Conservation (phyloP, 2,113 vertebrate species). For the Perognathus longimembris region DNA sequence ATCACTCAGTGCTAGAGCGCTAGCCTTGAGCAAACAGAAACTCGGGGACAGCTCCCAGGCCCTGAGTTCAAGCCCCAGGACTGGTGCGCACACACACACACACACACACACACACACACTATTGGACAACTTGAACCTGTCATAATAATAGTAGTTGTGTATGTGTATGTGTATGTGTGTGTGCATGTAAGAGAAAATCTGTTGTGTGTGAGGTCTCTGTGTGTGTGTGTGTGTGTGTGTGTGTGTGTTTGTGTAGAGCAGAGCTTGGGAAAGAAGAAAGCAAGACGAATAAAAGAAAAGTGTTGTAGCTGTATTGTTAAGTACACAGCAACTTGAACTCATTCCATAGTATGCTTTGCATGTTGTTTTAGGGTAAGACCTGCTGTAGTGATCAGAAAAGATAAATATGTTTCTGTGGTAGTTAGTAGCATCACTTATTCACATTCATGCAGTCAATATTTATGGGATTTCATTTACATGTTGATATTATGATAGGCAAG, state of each 20-base stretch:
- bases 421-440: conserved; percentile 1
- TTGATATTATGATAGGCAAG: neutral
- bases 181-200: too few species aligned
- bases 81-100: too few species aligned
- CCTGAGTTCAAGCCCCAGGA: too few species aligned
- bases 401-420: neutral
- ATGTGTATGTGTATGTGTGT: neutral
- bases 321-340: neutral
- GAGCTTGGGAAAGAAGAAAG: neutral
- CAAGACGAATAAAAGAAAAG: neutral
- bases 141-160: neutral
- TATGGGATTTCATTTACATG: neutral
- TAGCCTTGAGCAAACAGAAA: too few species aligned
- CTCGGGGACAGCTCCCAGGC: too few species aligned
- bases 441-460: neutral
- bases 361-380: neutral
- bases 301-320: too few species aligned
- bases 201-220: too few species aligned
- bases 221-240: too few species aligned
- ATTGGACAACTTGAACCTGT: neutral
- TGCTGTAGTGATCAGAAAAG: neutral
- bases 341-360: neutral
- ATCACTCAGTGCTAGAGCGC: too few species aligned
- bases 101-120: too few species aligned
- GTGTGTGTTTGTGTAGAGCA: neutral